Evolutionary conservation across 2,888 invertebrate species (phyloP), one percentile per base, ranked within the genome.

Genomic region (Pogonocherus hispidulus): DNA sequence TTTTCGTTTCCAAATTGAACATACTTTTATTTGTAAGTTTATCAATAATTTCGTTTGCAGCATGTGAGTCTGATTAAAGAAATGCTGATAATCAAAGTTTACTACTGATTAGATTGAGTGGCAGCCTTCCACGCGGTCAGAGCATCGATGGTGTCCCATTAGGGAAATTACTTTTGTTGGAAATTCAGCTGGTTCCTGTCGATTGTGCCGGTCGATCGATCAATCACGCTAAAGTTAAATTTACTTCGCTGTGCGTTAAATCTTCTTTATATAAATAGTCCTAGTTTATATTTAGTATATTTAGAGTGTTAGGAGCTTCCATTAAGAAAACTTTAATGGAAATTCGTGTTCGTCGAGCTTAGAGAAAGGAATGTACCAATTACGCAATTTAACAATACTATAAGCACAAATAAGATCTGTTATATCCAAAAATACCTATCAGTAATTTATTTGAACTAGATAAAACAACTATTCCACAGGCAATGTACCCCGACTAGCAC

Each of bases 171-270:
- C 44, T 57, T 44, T 57, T 57, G 27, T 27, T 46, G 46, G 46
- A 46, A 57, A 46, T 57, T 27, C 57, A 57, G 57, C 57, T 57
- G 57, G 57, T 57, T 57, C 57, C 57, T 57, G 46, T 57, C 56
- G 57, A 57, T 57, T 44, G 23, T 46, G 23, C 57, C 22, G 22
- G 2, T 16, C 57, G 23, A 46, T 57, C 57, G 9, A 57, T 57
- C 57, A 57, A 57, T 46, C 57, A 57, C 18, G 8, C 14, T 23
- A 46, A 57, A 46, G 57, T 57, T 57, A 27, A 41, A 46, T 37
- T 41, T 20, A 37, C 37, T 37, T 46, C 23, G 27, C 22, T 16
- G 5, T 44, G 16, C 16, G 57, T 57, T 16, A 46, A 44, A 35
- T 35, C 54, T 52, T 23, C n/a, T 1, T 23, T 22, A 52, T 23